Percentiles rank a stretch among this genome's conserved stretches.
phyloP scores from a whole-genome alignment of 1,140 invertebrate genomes.

The Trissolcus basalis region DNA sequence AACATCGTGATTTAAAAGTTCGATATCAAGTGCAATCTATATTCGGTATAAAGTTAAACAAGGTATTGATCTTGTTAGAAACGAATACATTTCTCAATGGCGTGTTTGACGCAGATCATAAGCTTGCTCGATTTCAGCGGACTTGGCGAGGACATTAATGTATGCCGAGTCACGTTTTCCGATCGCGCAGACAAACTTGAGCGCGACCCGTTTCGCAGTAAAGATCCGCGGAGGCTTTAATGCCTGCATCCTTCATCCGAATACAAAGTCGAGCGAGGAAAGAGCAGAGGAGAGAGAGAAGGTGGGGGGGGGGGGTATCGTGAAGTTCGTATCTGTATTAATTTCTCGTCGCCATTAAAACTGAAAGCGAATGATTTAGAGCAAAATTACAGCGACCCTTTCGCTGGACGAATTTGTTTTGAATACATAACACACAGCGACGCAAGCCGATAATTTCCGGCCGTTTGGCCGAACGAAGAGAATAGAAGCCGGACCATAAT shows the following conservation, averaged over 20 bases:
- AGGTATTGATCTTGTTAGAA: conserved; percentile 51
- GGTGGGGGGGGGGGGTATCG: not conserved
- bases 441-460: conserved; percentile 21
- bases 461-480: conserved; percentile 14
- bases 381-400: conserved; percentile 11
- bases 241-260: conserved; percentile 44
- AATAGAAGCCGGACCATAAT: conserved; percentile 31
- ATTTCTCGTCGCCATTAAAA: conserved; percentile 18
- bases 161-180: conserved; percentile 69
- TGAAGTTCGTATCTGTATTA: conserved; percentile 22
- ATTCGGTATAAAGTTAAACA: conserved; percentile 38
- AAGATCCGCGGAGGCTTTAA: conserved; percentile 50
- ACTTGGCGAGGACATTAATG: conserved; percentile 62
- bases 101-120: conserved; percentile 50
- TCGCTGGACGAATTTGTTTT: conserved; percentile 15
- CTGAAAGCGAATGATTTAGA: conserved; percentile 8
- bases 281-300: too few relatives aligned
- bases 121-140: conserved; percentile 47
- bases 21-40: conserved; percentile 27
- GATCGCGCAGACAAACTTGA: conserved; percentile 64
- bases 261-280: conserved; percentile 36
- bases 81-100: conserved; percentile 50
- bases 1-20: too few relatives aligned
- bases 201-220: conserved; percentile 18
- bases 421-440: conserved; percentile 14